Percentiles rank a stretch among this genome's conserved stretches.
Conservation (phyloP, 2,113 vertebrate genomes). For the Macaca fascicularis region T2T-MFA8v1.1 NC_088392.1:40456001-40456500, state of each 20-base stretch:
- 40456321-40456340: not conserved
- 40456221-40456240: not conserved
- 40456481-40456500: not conserved
- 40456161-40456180: not conserved
- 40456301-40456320: not conserved
- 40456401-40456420: not conserved
- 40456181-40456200: not conserved
- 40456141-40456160: not conserved
- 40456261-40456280: not conserved
- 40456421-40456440: not conserved
- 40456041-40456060: not conserved
- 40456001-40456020: too few relatives aligned
- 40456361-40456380: not conserved
- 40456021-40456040: not conserved
- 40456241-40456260: rapidly evolving
- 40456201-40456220: rapidly evolving
- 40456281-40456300: not conserved
- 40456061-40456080: not conserved
- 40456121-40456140: not conserved
- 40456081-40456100: not conserved
- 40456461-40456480: not conserved
- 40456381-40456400: not conserved
- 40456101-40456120: not conserved
- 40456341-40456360: not conserved
- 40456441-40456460: not conserved